Base-by-base conservation (phyloP, 2,888 invertebrate species). In the Drosophila limbata region DNA sequence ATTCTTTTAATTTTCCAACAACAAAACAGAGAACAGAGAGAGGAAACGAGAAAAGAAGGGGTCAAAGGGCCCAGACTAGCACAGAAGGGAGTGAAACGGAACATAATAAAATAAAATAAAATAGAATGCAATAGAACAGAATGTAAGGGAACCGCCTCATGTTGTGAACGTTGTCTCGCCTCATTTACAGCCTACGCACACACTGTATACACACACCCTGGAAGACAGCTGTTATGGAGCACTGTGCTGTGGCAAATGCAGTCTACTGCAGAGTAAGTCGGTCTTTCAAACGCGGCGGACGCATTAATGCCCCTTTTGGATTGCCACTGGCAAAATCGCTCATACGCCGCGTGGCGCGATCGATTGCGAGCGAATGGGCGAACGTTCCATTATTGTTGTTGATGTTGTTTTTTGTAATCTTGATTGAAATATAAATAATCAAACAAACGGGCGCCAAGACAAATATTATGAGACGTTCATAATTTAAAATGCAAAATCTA, bases 1-100 rank as follows among this genome's bases (percentile, higher is more conserved):
- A 82, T 88, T 86, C 85, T 86, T 86, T 89, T 86, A 86, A 87
- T 69, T 87, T 86, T 86, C 89, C 85, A 89, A 66, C 76, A 72
- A 66, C 68, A 63, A 53, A 45, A 39, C 28, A 40, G 9, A 45
- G 13, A 25, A 3, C 25, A 25, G 13, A 37, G 35, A 25, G 33
- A 53, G 40, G 19, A 19, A 9, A 25, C 6, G 25, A 9, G 9
- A 33, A 13, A 56, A 13, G 47, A 10, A 50, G 15, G 51, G 57
- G 59, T 44, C 31, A 77, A 71, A 60, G 57, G 72, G 64, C 69
- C 45, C 53, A 72, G 61, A 57, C 73, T 61, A 48, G 19, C 39
- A 69, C 55, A 31, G 44, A 33, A 57, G 51, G 60, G 64, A 76
- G 61, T 42, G 15, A 40, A 64, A 56, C 28, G 35, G 21, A 51